These are phyloP conservation scores for Drosophila multiciliata DNA, from an alignment of 2,888 invertebrate genomes.

Conservation along the genomic window DNA sequence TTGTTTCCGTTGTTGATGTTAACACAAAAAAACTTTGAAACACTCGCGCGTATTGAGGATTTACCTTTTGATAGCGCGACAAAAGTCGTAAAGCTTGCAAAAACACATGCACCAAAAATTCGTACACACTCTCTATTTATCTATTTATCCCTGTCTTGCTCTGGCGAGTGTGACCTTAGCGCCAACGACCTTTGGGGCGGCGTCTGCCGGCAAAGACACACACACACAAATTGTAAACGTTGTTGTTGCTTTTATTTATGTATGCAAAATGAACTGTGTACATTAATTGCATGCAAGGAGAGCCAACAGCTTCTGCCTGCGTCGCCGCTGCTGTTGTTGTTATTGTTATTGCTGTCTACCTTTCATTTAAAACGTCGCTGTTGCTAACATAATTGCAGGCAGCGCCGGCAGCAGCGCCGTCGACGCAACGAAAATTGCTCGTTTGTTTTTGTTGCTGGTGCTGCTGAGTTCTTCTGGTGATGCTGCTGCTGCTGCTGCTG, in stretches of 20 bases:
- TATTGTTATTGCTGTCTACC: slow-evolving; percentile 47
- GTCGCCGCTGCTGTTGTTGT: slow-evolving; percentile 19
- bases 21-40: slow-evolving; percentile 10
- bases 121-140: slow-evolving; percentile 13
- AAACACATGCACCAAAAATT: slow-evolving; percentile 53
- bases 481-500: slow-evolving; percentile 18
- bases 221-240: slow-evolving; percentile 33
- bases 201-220: slow-evolving; percentile 45
- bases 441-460: slow-evolving; percentile 52
- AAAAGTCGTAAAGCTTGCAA: slow-evolving; percentile 30
- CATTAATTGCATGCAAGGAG: slow-evolving; percentile 55
- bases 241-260: slow-evolving; percentile 50
- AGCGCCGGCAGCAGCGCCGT: slow-evolving; percentile 55
- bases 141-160: slow-evolving; percentile 6
- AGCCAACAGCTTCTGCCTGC: slow-evolving; percentile 31
- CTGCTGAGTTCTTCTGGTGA: slow-evolving; percentile 10
- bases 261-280: slow-evolving; percentile 57
- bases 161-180: slow-evolving; percentile 59
- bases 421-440: slow-evolving; percentile 61
- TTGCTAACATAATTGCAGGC: slow-evolving; percentile 58
- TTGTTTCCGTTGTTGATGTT: slow-evolving; percentile 18
- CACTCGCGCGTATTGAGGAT: slow-evolving; percentile 47
- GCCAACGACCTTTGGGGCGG: slow-evolving; percentile 67
- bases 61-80: slow-evolving; percentile 54
- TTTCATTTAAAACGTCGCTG: slow-evolving; percentile 59